Percentiles rank a stretch among this genome's conserved stretches.
Conservation (phyloP, 2,113 vertebrate genomes). For the Addax nasomaculatus region DNA sequence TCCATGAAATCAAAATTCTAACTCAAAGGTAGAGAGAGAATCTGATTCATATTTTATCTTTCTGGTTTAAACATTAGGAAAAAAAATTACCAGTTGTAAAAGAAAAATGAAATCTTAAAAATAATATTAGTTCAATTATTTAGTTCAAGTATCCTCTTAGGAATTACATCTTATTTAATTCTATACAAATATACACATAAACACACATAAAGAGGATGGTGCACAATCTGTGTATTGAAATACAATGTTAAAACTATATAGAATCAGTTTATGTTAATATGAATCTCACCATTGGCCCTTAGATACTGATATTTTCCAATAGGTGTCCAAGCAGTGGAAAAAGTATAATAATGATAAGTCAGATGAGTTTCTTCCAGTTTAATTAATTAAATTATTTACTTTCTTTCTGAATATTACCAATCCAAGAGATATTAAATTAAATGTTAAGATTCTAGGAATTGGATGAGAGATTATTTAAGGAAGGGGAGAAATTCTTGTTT, state of each 20-base stretch:
- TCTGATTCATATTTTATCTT: not conserved
- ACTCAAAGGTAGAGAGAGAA: constrained; percentile 20
- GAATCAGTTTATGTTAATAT: not conserved
- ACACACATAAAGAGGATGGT: not conserved
- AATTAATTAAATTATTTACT: not conserved
- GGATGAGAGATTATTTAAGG: not conserved
- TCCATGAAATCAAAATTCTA: constrained; percentile 8
- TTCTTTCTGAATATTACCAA: not conserved
- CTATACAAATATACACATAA: not conserved
- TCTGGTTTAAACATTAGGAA: not conserved
- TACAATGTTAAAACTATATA: not conserved
- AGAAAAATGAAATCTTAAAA: constrained; percentile 12
- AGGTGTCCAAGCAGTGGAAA: not conserved
- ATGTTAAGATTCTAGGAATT: not conserved
- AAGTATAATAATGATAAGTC: not conserved
- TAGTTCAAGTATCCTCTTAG: not conserved
- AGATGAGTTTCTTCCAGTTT: not conserved
- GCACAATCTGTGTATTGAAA: not conserved
- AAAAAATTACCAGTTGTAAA: not conserved
- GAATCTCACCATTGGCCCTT: not conserved
- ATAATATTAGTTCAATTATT: not conserved
- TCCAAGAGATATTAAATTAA: not conserved
- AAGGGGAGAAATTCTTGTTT: not conserved
- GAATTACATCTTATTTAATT: not conserved
- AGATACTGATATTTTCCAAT: not conserved